Base-by-base conservation (phyloP, 2,113 vertebrate species). In the Ammodytes dubius region DNA sequence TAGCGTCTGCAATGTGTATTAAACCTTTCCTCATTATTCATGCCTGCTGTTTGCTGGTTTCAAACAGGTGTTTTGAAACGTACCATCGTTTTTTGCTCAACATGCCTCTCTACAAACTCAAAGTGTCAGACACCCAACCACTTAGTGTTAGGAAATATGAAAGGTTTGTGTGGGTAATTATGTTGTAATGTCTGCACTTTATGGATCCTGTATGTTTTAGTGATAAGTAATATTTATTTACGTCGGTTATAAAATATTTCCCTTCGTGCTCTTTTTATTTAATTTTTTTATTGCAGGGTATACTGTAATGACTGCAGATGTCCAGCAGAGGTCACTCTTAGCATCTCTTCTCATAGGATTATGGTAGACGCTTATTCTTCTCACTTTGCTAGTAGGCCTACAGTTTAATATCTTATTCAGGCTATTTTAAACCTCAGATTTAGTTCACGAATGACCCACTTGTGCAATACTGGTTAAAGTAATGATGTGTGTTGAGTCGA, bases 281-380 rank as follows among this genome's bases (percentile, higher is more conserved):
- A 1, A 27, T 5, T 14, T 27, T 9, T 46, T 42, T 1, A 27
- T 27, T 61, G 56, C 5, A 50, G 7, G 7, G 53, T 35, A 0
- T 53, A 39, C 59, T 87, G 90, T 53, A 88, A 53, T 74, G 78
- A 54, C 66, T 47, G 5, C 7, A 81, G 40, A 54, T 76, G 63
- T 45, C n/a, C 89, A 90, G 69, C 70, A 92, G 91, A 56, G 68
- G 91, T 60, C 91, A 74, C 74, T 85, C n/a, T 85, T 76, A 17
- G 19, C 59, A 69, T 63, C 47, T 60, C 15, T 57, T 53, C 42
- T 61, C 8, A 12, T 2, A 4, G 4, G 10, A 45, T 27, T 27
- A 27, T 59, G 15, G 27, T 43, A 50, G 70, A 54, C 3, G 0
- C 3, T 45, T 4, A 10, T 56, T 75, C 2, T 72, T 70, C 75